Base-by-base conservation (phyloP, 2,888 invertebrate genomes). In the Hirtodrosophila alboralis region DNA sequence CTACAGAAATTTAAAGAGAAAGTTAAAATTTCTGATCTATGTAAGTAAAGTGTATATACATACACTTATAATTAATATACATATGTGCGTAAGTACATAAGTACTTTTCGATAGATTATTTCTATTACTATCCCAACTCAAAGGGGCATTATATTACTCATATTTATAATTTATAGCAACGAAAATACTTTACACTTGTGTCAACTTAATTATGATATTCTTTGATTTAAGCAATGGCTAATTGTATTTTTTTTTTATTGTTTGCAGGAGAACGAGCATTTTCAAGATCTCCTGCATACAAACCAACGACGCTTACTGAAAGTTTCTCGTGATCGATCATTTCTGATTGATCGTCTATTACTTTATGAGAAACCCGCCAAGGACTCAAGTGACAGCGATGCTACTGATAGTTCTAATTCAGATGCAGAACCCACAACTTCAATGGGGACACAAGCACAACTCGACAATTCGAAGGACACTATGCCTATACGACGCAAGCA, bases 231-330 rank as follows among this genome's bases (percentile, higher is more conserved):
- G n/a, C n/a, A n/a, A n/a, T n/a, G n/a, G n/a, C n/a, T n/a, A n/a
- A n/a, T n/a, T n/a, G n/a, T n/a, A n/a, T n/a, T n/a, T n/a, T n/a
- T n/a, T n/a, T n/a, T n/a, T n/a, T n/a, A n/a, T n/a, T n/a, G 10
- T 14, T 45, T 9, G 7, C 37, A 98, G 97, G 98, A 98, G 92
- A 98, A 98, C 91, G 98, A 98, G 91, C 96, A 96, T 89, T 98
- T 98, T 88, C 96, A 97, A 93, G 97, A 97, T 91, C 96, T 98
- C 21, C 90, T 98, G 31, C 93, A 96, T 60, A 95, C 95, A 53
- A 95, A 96, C 48, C 98, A 98, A 89, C 94, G 97, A 61, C 93
- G 96, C 74, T 90, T 98, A 28, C 90, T 98, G 27, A 95, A 96
- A 89, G 95, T 97, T 1, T 95, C 96, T n/a, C 92, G 96, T 75